phyloP scores from a whole-genome alignment of 2,888 invertebrate genomes.

The Teinopalpus imperialis region DNA sequence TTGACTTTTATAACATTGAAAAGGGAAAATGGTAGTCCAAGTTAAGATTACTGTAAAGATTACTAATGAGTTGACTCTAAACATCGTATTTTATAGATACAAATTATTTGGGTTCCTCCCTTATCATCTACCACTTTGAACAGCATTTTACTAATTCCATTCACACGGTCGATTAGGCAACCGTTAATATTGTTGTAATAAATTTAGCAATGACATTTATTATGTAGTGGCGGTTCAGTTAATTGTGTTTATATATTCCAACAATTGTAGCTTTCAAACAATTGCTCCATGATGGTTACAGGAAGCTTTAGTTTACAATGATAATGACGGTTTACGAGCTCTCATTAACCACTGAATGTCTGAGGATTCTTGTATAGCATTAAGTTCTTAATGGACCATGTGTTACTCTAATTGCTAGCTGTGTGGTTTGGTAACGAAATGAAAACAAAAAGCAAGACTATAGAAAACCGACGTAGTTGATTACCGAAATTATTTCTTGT shows the following conservation, averaged over 20 bases:
- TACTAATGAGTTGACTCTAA: conserved; percentile 7
- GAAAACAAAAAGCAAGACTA: not conserved
- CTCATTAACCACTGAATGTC: conserved; percentile 25
- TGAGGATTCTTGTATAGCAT: conserved; percentile 25
- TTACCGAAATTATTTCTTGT: too few species aligned
- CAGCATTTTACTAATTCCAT: conserved; percentile 23
- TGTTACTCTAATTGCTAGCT: conserved; percentile 21
- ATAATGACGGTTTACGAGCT: conserved; percentile 23
- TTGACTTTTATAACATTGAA: too few species aligned
- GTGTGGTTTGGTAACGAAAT: conserved; percentile 13
- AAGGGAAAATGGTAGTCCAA: too few species aligned
- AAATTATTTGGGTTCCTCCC: conserved; percentile 13
- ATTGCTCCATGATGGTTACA: conserved; percentile 14
- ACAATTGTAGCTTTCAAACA: conserved; percentile 15
- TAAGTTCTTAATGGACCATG: conserved; percentile 25
- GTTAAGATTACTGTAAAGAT: conserved; percentile 3
- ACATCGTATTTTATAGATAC: conserved; percentile 7
- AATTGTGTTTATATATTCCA: conserved; percentile 23
- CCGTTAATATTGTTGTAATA: conserved; percentile 22
- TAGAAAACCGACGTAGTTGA: not conserved
- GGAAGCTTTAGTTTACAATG: conserved; percentile 16
- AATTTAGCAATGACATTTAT: conserved; percentile 20
- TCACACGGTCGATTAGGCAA: conserved; percentile 23
- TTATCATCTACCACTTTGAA: conserved; percentile 15
- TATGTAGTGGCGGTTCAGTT: conserved; percentile 17